Percentiles rank a stretch among this genome's conserved stretches.
Conservation (phyloP, 2,113 vertebrate species). For the Equus quagga region DNA sequence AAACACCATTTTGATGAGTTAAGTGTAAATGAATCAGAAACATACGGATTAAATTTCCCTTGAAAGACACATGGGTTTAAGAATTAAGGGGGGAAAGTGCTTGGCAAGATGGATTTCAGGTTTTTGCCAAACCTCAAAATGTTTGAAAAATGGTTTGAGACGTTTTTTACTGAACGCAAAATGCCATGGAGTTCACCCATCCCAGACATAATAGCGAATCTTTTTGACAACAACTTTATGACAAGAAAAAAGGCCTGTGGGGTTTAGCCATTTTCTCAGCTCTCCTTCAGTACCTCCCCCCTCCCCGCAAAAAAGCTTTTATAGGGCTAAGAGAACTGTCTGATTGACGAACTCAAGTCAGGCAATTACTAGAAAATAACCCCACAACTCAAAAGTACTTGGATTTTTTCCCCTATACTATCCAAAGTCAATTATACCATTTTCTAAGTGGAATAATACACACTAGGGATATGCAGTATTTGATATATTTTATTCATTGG, state of each 20-base stretch:
- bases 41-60: conserved; percentile 84
- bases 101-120: conserved; percentile 80
- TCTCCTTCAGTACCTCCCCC: neutral
- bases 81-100: conserved; percentile 76
- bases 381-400: conserved; percentile 63
- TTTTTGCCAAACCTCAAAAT: conserved; percentile 82
- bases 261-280: conserved; percentile 47
- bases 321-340: conserved; percentile 36
- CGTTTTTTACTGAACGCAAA: conserved; percentile 75
- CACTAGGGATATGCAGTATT: conserved; percentile 56
- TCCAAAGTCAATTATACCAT: conserved; percentile 65
- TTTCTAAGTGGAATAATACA: conserved; percentile 75
- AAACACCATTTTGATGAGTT: conserved; percentile 84
- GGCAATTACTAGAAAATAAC: conserved; percentile 79
- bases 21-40: conserved; percentile 85
- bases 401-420: neutral
- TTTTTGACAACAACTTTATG: conserved; percentile 75
- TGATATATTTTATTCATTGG: conserved; percentile 65
- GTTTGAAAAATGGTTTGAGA: conserved; percentile 81
- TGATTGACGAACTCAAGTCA: conserved; percentile 73
- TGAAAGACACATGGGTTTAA: conserved; percentile 82
- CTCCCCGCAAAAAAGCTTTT: neutral
- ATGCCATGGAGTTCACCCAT: conserved; percentile 68
- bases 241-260: conserved; percentile 66
- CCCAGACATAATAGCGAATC: conserved; percentile 76